Base-by-base conservation (phyloP, 1,140 invertebrate species). In the Sycophila sp. region DNA sequence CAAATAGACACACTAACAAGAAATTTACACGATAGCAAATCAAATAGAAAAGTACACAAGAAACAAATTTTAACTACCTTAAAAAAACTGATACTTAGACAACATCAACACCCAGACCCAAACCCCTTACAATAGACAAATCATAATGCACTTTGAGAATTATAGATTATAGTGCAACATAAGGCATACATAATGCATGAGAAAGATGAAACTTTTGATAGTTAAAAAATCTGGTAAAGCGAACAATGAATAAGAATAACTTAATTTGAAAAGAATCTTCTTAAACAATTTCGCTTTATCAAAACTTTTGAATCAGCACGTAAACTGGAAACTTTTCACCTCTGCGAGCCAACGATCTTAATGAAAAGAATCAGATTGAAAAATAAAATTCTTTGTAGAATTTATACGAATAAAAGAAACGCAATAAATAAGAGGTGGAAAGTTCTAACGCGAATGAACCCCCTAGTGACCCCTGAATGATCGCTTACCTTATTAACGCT, bases 101-200 rank as follows among this genome's bases (percentile, higher is more conserved):
- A 47, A 47, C 42, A 47, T n/a, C 1, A 47, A 47, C 42, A 47
- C 8, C n/a, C 15, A 42, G 7, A 60, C 26, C 8, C 19, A 36
- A 63, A 26, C 15, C 28, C 17, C 22, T 36, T 63, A 22, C 5
- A 26, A 38, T 26, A 0, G 28, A 65, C 4, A n/a, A n/a, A 34
- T 8, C 10, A 7, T 42, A 13, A 58, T 34, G n/a, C n/a, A 56
- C 36, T 34, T 45, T 4, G 11, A n/a, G n/a, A 42, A 56, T 17
- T 2, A 4, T 55, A 38, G 36, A 66, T 45, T 56, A 47, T 26
- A 60, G 45, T 60, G 38, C 22, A 60, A 51, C 30, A 15, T 51
- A 51, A 68, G 36, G 15, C 24, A 17, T 38, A 38, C 34, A 24
- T 38, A 40, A 59, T 60, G 68, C 68, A 69, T 69, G 68, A 62